Evolutionary conservation across 2,888 invertebrate species (phyloP).

Genomic region (Chymomyza caudatula): DNA sequence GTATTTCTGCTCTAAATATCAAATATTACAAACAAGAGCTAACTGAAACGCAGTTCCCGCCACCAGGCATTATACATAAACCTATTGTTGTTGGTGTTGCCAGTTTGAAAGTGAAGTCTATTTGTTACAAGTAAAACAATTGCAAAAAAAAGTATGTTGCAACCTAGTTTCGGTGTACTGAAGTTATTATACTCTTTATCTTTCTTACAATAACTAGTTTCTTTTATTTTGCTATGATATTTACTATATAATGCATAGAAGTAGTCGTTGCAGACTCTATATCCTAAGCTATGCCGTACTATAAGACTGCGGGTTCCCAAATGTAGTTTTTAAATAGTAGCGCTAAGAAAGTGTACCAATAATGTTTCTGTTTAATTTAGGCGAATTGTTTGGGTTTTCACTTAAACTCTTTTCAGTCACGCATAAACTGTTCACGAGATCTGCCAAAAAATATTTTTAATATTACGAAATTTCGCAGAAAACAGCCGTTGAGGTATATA

Average conservation of each 20-base stretch:
- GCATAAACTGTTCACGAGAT: too few relatives aligned
- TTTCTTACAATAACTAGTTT: not conserved
- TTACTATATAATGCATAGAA: not conserved
- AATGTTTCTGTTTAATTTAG: too few relatives aligned
- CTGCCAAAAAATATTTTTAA: too few relatives aligned
- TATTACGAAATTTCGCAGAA: too few relatives aligned
- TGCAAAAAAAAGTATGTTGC: slow-evolving; percentile 6
- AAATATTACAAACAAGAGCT: slow-evolving; percentile 50
- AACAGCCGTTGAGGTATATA: too few relatives aligned
- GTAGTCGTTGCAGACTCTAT: not conserved
- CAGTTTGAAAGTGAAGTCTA: slow-evolving; percentile 30
- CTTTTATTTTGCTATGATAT: not conserved
- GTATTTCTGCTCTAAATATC: slow-evolving; percentile 67
- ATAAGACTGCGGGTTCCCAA: too few relatives aligned
- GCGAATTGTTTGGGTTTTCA: too few relatives aligned
- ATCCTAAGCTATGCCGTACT: too few relatives aligned
- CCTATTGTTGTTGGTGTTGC: slow-evolving; percentile 8
- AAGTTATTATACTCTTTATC: not conserved
- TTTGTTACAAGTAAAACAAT: slow-evolving; percentile 19
- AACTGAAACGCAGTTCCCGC: slow-evolving; percentile 64
- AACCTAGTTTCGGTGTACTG: not conserved
- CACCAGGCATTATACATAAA: slow-evolving; percentile 33
- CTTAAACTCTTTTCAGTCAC: too few relatives aligned
- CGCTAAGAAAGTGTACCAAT: too few relatives aligned
- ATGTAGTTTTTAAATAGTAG: too few relatives aligned